Conservation (phyloP, 2,797 vertebrate species). For the Salmo trutta region DNA sequence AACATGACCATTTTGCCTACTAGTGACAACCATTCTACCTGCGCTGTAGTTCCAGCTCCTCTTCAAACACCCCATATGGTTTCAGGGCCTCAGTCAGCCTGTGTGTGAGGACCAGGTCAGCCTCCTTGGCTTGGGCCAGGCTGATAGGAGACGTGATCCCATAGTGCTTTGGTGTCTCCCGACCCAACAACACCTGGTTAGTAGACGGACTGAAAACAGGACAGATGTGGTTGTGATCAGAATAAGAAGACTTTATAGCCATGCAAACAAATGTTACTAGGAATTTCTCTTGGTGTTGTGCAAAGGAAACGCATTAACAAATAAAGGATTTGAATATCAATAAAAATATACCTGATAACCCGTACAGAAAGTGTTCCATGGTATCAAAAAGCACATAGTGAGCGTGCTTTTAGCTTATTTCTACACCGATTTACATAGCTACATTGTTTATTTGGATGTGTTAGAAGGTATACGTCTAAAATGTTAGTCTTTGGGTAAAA, state of each 20-base stretch:
- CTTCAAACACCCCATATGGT: constrained; percentile 86
- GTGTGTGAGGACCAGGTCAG: constrained; percentile 81
- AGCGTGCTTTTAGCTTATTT: no score
- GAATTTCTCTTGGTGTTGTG: neutral
- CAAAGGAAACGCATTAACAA: no score
- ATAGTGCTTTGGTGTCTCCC: constrained; percentile 81
- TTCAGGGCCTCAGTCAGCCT: constrained; percentile 83
- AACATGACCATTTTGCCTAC: no score
- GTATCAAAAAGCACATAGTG: no score
- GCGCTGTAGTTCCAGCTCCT: constrained; percentile 84
- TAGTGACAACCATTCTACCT: constrained; percentile 67
- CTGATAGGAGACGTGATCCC: constrained; percentile 91
- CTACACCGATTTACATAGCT: no score
- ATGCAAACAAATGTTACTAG: neutral
- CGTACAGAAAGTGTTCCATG: no score
- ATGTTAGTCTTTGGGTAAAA: no score
- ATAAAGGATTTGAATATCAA: no score
- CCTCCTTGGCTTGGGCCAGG: constrained; percentile 82
- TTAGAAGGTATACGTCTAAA: no score
- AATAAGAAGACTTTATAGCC: neutral
- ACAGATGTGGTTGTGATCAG: neutral
- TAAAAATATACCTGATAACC: no score
- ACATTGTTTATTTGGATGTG: no score
- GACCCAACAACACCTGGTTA: constrained; percentile 74
- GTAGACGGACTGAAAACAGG: constrained; percentile 74